Evolutionary conservation across 1,140 invertebrate species (phyloP).

Genomic region (Leptinotarsa lineolata): DNA sequence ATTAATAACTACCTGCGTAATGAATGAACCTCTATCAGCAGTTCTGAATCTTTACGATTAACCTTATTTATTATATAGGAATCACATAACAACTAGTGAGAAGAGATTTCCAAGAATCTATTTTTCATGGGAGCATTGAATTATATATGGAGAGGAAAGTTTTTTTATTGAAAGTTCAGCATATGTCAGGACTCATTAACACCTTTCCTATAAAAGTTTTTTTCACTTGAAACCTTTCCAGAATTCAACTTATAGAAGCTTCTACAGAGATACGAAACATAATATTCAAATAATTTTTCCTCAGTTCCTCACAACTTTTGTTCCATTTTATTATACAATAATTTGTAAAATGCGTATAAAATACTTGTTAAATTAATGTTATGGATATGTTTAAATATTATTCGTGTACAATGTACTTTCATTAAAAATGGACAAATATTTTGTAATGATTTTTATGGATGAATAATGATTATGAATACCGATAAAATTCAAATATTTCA

Average conservation of each 20-base stretch:
- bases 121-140: not conserved
- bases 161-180: no score
- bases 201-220: no score
- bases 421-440: slow-evolving; percentile 3
- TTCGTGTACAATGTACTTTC: not conserved
- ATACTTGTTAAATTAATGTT: not conserved
- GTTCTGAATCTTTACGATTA: not conserved
- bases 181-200: no score
- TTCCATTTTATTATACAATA: slow-evolving; percentile 17
- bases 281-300: not conserved
- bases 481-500: no score
- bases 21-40: not conserved
- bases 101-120: not conserved
- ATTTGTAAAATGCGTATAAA: not conserved
- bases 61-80: not conserved
- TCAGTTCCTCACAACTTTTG: not conserved
- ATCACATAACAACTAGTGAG: not conserved
- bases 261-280: no score
- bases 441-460: not conserved
- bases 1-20: not conserved
- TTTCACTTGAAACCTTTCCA: no score
- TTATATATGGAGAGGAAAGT: no score
- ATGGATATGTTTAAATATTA: slow-evolving; percentile 11
- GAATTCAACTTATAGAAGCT: no score
- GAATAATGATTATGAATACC: no score